A percentile compares a stretch with the other conserved stretches of the same genome.
These are phyloP conservation scores for Cephalopachus bancanus DNA, from an alignment of 2,797 vertebrate species.

Conservation along the genomic window DNA sequence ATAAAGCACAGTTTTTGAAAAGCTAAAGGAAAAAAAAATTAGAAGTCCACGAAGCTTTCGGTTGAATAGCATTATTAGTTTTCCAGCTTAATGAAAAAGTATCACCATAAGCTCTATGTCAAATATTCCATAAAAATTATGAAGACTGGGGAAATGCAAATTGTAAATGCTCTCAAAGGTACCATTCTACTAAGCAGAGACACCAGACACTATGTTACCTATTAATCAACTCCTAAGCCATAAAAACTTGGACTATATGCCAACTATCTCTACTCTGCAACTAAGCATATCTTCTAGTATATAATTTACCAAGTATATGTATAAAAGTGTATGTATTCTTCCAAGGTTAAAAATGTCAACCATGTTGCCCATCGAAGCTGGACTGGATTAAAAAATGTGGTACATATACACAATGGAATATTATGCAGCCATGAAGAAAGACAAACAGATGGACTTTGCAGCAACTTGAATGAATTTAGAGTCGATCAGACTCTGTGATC, in stretches of 20 bases:
- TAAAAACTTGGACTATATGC: not conserved
- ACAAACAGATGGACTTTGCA: no score
- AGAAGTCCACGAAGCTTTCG: not conserved
- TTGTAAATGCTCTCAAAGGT: slow-evolving; percentile 39
- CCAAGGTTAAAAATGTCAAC: not conserved
- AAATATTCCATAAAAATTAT: slow-evolving; percentile 68
- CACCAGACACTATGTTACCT: not conserved
- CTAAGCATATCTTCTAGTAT: not conserved
- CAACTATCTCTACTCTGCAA: not conserved
- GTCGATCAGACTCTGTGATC: no score
- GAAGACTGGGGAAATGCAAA: slow-evolving; percentile 53
- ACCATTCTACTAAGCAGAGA: not conserved
- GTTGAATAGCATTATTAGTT: slow-evolving; percentile 55
- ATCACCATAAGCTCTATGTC: slow-evolving; percentile 12
- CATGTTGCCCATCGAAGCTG: no score
- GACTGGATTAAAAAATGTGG: no score
- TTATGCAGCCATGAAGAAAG: no score
- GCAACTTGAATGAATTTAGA: no score
- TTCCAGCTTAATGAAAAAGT: slow-evolving; percentile 60
- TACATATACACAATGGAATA: no score
- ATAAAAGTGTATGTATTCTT: not conserved
- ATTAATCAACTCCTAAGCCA: not conserved
- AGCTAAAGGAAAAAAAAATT: not conserved
- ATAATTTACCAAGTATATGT: not conserved
- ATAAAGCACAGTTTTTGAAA: slow-evolving; percentile 51